These are phyloP conservation scores for Hippoglossus hippoglossus DNA, from an alignment of 2,797 vertebrate species.

Conservation along the genomic window DNA sequence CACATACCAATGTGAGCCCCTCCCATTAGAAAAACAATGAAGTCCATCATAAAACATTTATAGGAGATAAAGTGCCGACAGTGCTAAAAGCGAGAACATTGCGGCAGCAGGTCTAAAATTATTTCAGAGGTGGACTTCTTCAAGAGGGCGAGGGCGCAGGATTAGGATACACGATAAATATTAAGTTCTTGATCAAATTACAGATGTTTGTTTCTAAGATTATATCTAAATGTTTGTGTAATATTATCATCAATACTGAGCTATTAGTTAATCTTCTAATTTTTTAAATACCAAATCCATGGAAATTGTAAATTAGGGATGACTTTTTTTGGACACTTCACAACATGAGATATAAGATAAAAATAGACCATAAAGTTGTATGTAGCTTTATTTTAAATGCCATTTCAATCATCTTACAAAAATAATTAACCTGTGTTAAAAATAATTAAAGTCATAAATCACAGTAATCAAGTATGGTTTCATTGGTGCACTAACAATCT, in stretches of 20 bases:
- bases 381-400: constrained; percentile 7
- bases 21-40: constrained; percentile 76
- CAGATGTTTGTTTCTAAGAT: constrained; percentile 18
- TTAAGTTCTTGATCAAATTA: constrained; percentile 6
- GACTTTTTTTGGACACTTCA: background rate
- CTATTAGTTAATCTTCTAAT: constrained; percentile 1
- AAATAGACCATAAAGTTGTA: constrained; percentile 9
- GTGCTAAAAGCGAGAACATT: constrained; percentile 60
- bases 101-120: constrained; percentile 58
- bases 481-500: constrained; percentile 19
- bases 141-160: constrained; percentile 18
- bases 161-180: constrained; percentile 19
- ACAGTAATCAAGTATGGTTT: constrained; percentile 26
- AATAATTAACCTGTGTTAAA: constrained; percentile 30
- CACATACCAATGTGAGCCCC: constrained; percentile 60
- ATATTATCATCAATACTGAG: background rate
- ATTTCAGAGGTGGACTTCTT: constrained; percentile 47
- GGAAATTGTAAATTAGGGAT: constrained; percentile 4
- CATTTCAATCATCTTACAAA: constrained; percentile 44
- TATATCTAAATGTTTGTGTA: constrained; percentile 27
- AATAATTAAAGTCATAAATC: background rate
- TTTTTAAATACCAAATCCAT: background rate
- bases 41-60: constrained; percentile 80
- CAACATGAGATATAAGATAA: constrained; percentile 2
- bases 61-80: constrained; percentile 72